These are phyloP conservation scores for Mimachlamys varia DNA, from an alignment of 2,888 invertebrate species.

Conservation along the genomic window DNA sequence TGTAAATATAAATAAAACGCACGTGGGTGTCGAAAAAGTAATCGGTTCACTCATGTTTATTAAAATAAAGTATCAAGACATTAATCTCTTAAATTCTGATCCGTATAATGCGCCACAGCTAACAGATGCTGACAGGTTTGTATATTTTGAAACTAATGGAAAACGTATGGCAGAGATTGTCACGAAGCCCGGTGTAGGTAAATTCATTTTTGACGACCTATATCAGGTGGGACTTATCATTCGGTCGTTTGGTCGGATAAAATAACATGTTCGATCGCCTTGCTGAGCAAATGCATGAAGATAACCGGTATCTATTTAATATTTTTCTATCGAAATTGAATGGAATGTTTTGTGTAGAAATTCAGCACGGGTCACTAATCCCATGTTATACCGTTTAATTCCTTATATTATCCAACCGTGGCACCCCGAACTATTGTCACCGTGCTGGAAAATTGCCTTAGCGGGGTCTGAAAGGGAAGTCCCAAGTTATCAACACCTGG, in stretches of 20 bases:
- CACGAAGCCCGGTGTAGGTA: background rate
- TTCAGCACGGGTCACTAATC: slow-evolving; percentile 18
- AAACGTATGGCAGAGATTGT: background rate
- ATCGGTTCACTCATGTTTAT: background rate
- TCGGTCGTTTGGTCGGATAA: slow-evolving; percentile 17
- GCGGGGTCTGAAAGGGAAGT: slow-evolving; percentile 26
- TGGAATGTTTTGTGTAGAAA: slow-evolving; percentile 28
- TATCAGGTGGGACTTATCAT: slow-evolving; percentile 12
- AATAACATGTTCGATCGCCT: background rate
- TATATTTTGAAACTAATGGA: background rate
- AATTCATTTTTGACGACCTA: background rate
- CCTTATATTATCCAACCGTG: slow-evolving; percentile 8
- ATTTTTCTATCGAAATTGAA: slow-evolving; percentile 4
- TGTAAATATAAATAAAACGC: background rate
- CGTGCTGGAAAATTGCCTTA: slow-evolving; percentile 20
- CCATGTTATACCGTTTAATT: background rate
- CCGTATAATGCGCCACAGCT: background rate
- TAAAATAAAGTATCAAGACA: background rate
- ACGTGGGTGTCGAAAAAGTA: background rate
- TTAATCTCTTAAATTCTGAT: background rate
- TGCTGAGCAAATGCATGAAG: background rate
- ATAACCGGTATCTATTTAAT: slow-evolving; percentile 26
- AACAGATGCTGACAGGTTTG: background rate
- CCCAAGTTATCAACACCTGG: slow-evolving; percentile 41
- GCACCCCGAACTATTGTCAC: slow-evolving; percentile 4